A percentile compares a stretch with the other conserved stretches of the same genome.
phyloP scores from a whole-genome alignment of 2,113 vertebrate species.

The Brachirus orientalis region DNA sequence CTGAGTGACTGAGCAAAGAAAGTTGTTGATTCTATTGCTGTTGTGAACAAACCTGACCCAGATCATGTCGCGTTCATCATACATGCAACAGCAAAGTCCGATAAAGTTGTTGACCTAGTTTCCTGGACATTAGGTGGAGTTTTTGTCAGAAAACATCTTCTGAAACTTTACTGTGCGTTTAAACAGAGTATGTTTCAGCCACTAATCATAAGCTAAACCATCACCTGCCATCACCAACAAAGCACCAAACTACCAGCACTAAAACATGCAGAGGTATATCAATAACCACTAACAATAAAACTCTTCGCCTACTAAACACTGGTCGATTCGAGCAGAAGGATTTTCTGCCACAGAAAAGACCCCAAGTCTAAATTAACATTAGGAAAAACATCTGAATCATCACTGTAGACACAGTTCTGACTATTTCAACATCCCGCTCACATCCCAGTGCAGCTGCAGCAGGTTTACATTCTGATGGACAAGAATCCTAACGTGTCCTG shows the following conservation, averaged over 20 bases:
- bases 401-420: background rate
- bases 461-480: too few species aligned
- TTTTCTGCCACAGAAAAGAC: background rate
- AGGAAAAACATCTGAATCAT: background rate
- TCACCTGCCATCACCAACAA: constrained; percentile 3
- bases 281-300: constrained; percentile 8
- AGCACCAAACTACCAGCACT: constrained; percentile 15
- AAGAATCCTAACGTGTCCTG: background rate
- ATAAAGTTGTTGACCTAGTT: too few species aligned
- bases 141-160: too few species aligned
- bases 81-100: too few species aligned
- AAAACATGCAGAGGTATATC: constrained; percentile 31
- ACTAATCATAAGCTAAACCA: background rate
- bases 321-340: constrained; percentile 1
- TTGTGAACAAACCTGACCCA: too few species aligned
- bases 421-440: background rate
- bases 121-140: too few species aligned
- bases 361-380: background rate
- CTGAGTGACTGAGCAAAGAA: too few species aligned
- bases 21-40: too few species aligned
- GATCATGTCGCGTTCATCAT: too few species aligned
- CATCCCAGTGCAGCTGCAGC: too few species aligned
- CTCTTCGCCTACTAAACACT: constrained; percentile 7
- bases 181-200: background rate
- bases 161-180: too few species aligned